Evolutionary conservation across 35 echinoderm and acorn worm genomes (phyloP).

Genomic region (Ophioderma brevispina): DNA sequence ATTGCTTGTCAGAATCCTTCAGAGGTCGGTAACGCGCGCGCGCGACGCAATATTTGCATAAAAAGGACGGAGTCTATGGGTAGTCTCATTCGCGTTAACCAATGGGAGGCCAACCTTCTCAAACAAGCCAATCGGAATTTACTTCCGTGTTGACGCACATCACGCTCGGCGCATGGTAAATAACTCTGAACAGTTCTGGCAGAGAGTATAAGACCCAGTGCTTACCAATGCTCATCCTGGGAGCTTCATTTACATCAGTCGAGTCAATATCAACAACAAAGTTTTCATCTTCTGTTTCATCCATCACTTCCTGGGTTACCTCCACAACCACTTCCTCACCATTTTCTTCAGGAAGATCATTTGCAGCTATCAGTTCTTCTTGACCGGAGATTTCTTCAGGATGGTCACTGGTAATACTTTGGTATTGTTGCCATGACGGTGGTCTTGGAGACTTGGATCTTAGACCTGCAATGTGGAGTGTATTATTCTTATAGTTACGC

Average conservation of each 20-base stretch:
- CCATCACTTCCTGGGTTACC: neutral
- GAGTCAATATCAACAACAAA: neutral
- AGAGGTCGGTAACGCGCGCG: too few species aligned
- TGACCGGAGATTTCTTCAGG: neutral
- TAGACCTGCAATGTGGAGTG: neutral
- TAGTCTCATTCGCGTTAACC: too few species aligned
- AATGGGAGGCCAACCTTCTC: too few species aligned
- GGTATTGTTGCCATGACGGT: neutral
- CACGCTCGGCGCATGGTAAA: too few species aligned
- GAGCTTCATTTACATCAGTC: neutral
- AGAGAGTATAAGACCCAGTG: too few species aligned
- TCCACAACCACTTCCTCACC: neutral
- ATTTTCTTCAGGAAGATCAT: slow-evolving; percentile 13
- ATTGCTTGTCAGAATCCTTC: too few species aligned
- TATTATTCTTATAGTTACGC: too few species aligned
- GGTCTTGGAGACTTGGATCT: neutral
- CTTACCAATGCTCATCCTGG: neutral
- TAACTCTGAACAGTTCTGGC: too few species aligned
- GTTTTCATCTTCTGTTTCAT: neutral
- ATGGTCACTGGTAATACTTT: neutral
- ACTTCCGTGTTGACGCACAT: too few species aligned
- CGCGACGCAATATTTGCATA: too few species aligned
- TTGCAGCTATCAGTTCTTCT: neutral
- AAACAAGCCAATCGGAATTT: too few species aligned
- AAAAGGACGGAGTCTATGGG: too few species aligned